Evolutionary conservation across 2,113 vertebrate genomes (phyloP).

Genomic region (Hirundichthys speculiger): DNA sequence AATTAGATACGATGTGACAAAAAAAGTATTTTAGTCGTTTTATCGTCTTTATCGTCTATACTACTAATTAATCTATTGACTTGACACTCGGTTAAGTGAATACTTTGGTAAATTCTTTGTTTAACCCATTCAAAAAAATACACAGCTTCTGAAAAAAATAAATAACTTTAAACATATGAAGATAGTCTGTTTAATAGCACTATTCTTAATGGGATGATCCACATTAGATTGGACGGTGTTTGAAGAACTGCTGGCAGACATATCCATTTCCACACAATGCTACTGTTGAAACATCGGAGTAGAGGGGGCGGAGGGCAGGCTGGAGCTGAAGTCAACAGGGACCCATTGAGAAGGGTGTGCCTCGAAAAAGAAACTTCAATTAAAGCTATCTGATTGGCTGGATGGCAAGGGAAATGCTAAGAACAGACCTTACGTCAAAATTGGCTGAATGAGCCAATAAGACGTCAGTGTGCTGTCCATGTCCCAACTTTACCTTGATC

Average conservation of each 20-base stretch:
- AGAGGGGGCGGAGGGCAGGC: too few relatives aligned
- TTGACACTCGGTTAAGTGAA: too few relatives aligned
- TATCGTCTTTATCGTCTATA: too few relatives aligned
- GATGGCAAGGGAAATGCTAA: slow-evolving; percentile 38
- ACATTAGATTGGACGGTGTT: slow-evolving; percentile 12
- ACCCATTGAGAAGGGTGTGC: slow-evolving; percentile 54
- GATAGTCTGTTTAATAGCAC: not conserved
- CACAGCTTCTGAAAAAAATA: too few relatives aligned
- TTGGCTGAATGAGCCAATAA: slow-evolving; percentile 55
- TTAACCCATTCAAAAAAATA: too few relatives aligned
- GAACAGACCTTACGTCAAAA: slow-evolving; percentile 60
- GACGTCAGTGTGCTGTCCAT: slow-evolving; percentile 20
- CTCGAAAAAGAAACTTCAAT: slow-evolving; percentile 55
- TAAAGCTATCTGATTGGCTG: slow-evolving; percentile 49
- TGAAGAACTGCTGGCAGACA: slow-evolving; percentile 18
- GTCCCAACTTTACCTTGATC: slow-evolving; percentile 42
- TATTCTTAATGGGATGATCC: slow-evolving; percentile 7
- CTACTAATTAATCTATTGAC: too few relatives aligned
- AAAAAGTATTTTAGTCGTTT: too few relatives aligned
- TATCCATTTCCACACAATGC: slow-evolving; percentile 44
- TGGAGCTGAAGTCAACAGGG: slow-evolving; percentile 47
- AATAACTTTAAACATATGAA: not conserved
- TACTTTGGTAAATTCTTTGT: too few relatives aligned
- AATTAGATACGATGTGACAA: too few relatives aligned
- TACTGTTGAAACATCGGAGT: slow-evolving; percentile 41